These are phyloP conservation scores for Archivesica marissinica DNA, from an alignment of 1,140 invertebrate genomes.

Conservation along the genomic window DNA sequence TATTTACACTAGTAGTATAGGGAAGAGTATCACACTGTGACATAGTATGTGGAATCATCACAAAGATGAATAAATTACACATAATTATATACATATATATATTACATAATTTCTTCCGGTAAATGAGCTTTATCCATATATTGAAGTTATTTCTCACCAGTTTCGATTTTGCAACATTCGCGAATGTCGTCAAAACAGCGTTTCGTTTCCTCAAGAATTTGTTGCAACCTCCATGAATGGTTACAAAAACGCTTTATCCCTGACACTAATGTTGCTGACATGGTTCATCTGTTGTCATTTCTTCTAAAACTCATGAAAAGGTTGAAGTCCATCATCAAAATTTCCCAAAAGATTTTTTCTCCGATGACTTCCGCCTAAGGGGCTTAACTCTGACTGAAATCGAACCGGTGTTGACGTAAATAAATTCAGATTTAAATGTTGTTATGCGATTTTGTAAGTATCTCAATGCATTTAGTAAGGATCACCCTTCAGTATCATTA, in stretches of 20 bases:
- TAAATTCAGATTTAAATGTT: too few species aligned
- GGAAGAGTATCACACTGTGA: not conserved
- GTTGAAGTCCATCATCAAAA: slow-evolving; percentile 34
- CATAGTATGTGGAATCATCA: not conserved
- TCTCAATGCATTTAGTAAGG: too few species aligned
- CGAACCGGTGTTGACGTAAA: not conserved
- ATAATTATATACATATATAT: not conserved
- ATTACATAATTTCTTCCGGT: not conserved
- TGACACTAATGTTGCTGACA: slow-evolving; percentile 57
- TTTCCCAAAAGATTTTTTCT: not conserved
- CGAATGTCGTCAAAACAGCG: slow-evolving; percentile 72
- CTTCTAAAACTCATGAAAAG: not conserved
- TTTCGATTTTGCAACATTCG: slow-evolving; percentile 65
- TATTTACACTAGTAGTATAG: not conserved
- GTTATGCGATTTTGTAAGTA: too few species aligned
- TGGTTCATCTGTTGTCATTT: not conserved
- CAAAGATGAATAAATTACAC: not conserved
- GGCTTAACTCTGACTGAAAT: not conserved
- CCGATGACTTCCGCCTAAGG: slow-evolving; percentile 36
- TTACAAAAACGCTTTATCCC: slow-evolving; percentile 67
- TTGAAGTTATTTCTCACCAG: slow-evolving; percentile 56
- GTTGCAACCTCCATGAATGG: slow-evolving; percentile 62
- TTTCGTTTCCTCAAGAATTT: slow-evolving; percentile 70
- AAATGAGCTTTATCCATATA: not conserved
- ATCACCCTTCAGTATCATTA: too few species aligned